Evolutionary conservation across 1,140 invertebrate species (phyloP), one percentile per base, ranked within the genome.

Genomic region (Caenorhabditis briggsae): DNA sequence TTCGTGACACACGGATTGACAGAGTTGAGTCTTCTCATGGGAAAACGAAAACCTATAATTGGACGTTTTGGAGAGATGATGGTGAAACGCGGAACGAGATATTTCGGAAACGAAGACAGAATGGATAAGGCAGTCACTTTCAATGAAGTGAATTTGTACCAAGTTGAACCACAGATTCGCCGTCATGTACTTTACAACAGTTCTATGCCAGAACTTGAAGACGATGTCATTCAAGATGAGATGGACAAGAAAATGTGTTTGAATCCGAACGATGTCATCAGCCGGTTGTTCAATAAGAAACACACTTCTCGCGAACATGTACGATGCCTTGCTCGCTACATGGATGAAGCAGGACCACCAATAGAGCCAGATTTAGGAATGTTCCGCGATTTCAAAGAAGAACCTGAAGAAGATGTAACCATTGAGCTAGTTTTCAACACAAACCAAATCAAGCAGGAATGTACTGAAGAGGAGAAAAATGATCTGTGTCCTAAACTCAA

Each of bases 351-450:
- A 23, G 53, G 53, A 20, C n/a, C 46, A 11, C 85, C 85, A 18
- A 14, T 65, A 43, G 55, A 74, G 48, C 85, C 85, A 3, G 64
- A 86, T 14, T 56, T 56, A 46, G 50, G 56, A 25, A 70, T 83
- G 20, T 86, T 86, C 41, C 41, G 48, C 48, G 33, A 61, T 41
- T 20, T 43, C 9, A 16, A 14, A 5, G 46, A 83, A 33, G 20
- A 12, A 48, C 33, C 33, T 33, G 70, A 78, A 18, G 70, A 78
- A 50, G 70, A 78, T 11, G 70, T 78, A 3, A 78, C 70, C n/a
- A 46, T 78, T 3, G 70, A 78, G 14, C 70, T 78, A 12, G 70
- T 78, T 12, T 78, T 78, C 70, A 78, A 78, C n/a, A 78, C 70
- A 23, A 18, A n/a, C 14, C 46, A 78, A 11, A 50, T 78, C 43